A percentile compares a stretch with the other conserved stretches of the same genome.
Conservation (phyloP, 2,797 vertebrate genomes). For the Decapterus maruadsi region DNA sequence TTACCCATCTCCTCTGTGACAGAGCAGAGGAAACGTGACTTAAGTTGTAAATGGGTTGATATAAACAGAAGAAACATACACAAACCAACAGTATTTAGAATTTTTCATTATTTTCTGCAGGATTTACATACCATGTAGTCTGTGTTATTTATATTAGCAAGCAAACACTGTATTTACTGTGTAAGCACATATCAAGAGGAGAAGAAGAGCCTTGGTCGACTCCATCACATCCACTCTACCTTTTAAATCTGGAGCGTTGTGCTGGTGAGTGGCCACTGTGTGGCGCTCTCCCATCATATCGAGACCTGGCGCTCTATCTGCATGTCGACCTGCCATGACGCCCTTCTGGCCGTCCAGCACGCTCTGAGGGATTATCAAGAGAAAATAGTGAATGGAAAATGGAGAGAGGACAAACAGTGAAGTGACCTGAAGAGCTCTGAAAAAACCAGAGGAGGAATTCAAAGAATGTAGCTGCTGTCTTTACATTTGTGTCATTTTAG, state of each 20-base stretch:
- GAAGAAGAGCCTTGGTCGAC: neutral
- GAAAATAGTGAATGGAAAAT: constrained; percentile 6
- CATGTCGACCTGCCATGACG: constrained; percentile 39
- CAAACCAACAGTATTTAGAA: neutral
- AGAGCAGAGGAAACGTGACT: constrained; percentile 28
- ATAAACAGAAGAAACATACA: constrained; percentile 1
- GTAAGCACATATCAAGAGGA: neutral
- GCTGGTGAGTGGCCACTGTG: constrained; percentile 74
- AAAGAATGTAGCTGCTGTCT: neutral
- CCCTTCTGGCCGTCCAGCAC: constrained; percentile 57
- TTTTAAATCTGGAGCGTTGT: constrained; percentile 77
- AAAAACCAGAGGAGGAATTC: neutral
- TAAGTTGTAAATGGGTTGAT: neutral
- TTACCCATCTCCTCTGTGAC: constrained; percentile 89
- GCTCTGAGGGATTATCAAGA: constrained; percentile 60
- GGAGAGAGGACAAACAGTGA: neutral
- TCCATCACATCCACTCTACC: constrained; percentile 57
- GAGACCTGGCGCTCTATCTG: constrained; percentile 46
- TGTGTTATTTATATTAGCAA: neutral
- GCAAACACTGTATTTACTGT: neutral
- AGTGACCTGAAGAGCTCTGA: neutral
- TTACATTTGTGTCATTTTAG: neutral
- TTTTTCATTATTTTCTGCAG: neutral
- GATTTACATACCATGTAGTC: constrained; percentile 3
- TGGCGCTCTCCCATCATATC: constrained; percentile 75